A percentile compares a stretch with the other conserved stretches of the same genome.
phyloP scores from a whole-genome alignment of 92 coral and sea anemone species.

The Phenganax stokvisi region DNA sequence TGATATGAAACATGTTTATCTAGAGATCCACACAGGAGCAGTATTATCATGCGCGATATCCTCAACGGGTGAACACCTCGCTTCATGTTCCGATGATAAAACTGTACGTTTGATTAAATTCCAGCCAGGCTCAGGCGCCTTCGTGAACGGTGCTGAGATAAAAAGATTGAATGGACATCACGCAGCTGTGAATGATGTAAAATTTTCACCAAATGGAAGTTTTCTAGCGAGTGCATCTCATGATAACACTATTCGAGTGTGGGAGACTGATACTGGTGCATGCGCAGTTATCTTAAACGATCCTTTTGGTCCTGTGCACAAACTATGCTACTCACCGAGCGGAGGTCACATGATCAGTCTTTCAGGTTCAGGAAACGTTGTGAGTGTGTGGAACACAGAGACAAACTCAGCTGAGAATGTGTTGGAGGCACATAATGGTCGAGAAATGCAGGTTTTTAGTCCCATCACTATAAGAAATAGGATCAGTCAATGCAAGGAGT shows the following conservation, averaged over 20 bases:
- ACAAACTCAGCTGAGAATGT: conserved; percentile 23
- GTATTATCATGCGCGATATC: conserved; percentile 76
- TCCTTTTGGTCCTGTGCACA: conserved; percentile 57
- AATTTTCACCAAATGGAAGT: conserved; percentile 59
- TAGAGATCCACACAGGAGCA: conserved; percentile 74
- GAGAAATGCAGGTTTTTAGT: conserved; percentile 32
- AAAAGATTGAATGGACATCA: conserved; percentile 58
- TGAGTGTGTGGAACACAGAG: conserved; percentile 66
- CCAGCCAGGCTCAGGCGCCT: conserved; percentile 83
- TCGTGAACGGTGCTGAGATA: conserved; percentile 76
- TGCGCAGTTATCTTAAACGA: conserved; percentile 50
- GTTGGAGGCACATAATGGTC: conserved; percentile 27
- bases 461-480: background rate
- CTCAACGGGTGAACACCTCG: conserved; percentile 68
- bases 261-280: conserved; percentile 54
- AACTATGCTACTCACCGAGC: conserved; percentile 55
- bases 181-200: conserved; percentile 68
- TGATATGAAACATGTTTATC: background rate
- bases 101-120: conserved; percentile 70
- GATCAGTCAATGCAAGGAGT: background rate
- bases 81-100: conserved; percentile 70
- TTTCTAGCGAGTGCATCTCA: conserved; percentile 71
- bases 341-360: conserved; percentile 52
- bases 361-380: conserved; percentile 54
- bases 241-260: conserved; percentile 64